phyloP scores from a whole-genome alignment of 2,888 invertebrate species.

The Drosophila multiciliata region DNA sequence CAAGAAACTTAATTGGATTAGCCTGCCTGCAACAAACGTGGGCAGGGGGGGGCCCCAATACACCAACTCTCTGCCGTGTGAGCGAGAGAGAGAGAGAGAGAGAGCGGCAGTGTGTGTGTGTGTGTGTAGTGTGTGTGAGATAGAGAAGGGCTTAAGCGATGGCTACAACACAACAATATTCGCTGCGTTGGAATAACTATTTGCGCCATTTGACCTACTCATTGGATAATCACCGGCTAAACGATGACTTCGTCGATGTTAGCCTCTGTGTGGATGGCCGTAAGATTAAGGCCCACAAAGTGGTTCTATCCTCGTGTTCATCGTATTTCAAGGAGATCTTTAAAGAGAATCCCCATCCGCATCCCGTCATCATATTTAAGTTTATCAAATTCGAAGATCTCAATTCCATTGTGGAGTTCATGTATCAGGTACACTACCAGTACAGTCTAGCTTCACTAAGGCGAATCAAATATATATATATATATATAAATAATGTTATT shows the following conservation, averaged over 20 bases:
- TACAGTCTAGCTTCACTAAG: background rate
- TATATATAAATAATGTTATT: background rate
- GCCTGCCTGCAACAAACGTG: slow-evolving; percentile 2
- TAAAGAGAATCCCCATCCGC: slow-evolving; percentile 92
- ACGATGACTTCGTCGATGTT: slow-evolving; percentile 92
- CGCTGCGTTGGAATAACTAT: slow-evolving; percentile 95
- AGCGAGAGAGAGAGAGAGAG: background rate
- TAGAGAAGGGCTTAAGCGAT: slow-evolving; percentile 71
- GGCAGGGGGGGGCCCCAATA: slow-evolving; percentile 1
- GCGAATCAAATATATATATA: background rate
- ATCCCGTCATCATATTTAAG: slow-evolving; percentile 92
- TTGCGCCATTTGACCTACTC: slow-evolving; percentile 92
- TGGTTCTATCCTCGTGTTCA: slow-evolving; percentile 93
- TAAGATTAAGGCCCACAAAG: slow-evolving; percentile 93
- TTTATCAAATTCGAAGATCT: slow-evolving; percentile 92
- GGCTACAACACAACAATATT: slow-evolving; percentile 91
- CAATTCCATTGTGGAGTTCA: slow-evolving; percentile 91
- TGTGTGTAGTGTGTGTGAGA: background rate
- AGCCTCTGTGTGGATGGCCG: slow-evolving; percentile 94
- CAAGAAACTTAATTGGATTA: slow-evolving; percentile 47
- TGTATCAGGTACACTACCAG: slow-evolving; percentile 87
- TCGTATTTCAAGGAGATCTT: slow-evolving; percentile 91
- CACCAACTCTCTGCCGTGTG: slow-evolving; percentile 1
- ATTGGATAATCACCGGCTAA: slow-evolving; percentile 89
- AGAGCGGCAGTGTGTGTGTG: background rate